Conservation (phyloP, 2,888 invertebrate species). For the Agapostemon virescens region DNA sequence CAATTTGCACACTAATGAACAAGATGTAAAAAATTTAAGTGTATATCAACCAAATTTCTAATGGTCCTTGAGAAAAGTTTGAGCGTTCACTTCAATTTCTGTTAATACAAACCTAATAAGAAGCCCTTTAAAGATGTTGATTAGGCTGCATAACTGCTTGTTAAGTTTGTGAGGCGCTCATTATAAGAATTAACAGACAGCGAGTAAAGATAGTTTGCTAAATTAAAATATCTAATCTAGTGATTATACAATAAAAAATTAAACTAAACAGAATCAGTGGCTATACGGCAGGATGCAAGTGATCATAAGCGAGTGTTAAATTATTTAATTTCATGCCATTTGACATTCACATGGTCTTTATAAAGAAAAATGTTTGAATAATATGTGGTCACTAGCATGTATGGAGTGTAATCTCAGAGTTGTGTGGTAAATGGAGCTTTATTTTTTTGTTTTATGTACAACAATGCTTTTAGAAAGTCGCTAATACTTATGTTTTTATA, state of each 20-base stretch:
- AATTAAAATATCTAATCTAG: constrained; percentile 53
- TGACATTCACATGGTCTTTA: constrained; percentile 24
- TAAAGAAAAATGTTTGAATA: constrained; percentile 23
- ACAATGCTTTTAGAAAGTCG: constrained; percentile 45
- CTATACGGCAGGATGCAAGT: constrained; percentile 52
- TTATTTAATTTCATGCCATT: constrained; percentile 50
- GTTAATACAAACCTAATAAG: constrained; percentile 57
- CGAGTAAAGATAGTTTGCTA: constrained; percentile 22
- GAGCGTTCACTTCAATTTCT: constrained; percentile 37
- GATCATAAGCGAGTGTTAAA: constrained; percentile 46
- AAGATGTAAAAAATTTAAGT: constrained; percentile 29
- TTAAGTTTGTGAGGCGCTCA: constrained; percentile 47
- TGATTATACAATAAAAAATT: constrained; percentile 28
- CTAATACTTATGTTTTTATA: constrained; percentile 30
- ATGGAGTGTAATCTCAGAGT: constrained; percentile 23
- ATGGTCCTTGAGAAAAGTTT: constrained; percentile 22
- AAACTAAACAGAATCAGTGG: constrained; percentile 25
- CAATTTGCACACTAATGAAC: constrained; percentile 34
- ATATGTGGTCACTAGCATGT: constrained; percentile 21
- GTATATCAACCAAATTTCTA: constrained; percentile 31
- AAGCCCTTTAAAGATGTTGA: constrained; percentile 52
- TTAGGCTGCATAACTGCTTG: constrained; percentile 52
- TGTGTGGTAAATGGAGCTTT: constrained; percentile 43
- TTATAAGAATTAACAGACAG: constrained; percentile 36
- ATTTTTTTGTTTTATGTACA: constrained; percentile 39